Percentiles rank a stretch among this genome's conserved stretches.
phyloP scores from a whole-genome alignment of 2,113 vertebrate species.

The Cyanoliseus patagonus region DNA sequence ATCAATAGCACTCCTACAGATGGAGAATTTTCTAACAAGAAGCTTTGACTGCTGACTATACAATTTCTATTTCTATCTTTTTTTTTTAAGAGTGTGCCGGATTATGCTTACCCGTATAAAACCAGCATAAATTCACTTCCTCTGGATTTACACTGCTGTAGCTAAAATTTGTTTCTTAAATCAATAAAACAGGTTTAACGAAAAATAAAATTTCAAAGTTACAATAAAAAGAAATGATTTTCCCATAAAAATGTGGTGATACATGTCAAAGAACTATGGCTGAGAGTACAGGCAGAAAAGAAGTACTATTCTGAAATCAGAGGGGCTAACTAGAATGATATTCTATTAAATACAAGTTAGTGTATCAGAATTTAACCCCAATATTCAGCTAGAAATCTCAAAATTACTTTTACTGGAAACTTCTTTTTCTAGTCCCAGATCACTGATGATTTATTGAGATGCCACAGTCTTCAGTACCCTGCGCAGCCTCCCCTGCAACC shows the following conservation, averaged over 20 bases:
- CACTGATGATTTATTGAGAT: background rate
- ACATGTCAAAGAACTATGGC: background rate
- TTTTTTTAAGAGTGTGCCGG: background rate
- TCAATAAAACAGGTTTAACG: slow-evolving; percentile 20
- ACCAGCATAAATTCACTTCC: slow-evolving; percentile 2
- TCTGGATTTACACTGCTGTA: slow-evolving; percentile 19
- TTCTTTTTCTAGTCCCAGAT: background rate
- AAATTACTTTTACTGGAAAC: background rate
- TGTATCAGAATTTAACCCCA: background rate
- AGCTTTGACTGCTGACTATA: slow-evolving; percentile 26
- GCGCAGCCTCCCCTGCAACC: background rate
- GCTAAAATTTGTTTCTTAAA: background rate
- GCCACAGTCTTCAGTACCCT: background rate
- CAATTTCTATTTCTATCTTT: background rate
- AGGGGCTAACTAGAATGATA: background rate
- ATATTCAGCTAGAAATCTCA: background rate
- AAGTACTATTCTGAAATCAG: background rate
- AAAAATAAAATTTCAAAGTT: slow-evolving; percentile 53
- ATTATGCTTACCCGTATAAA: slow-evolving; percentile 14
- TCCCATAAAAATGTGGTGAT: slow-evolving; percentile 30
- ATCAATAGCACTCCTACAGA: slow-evolving; percentile 47
- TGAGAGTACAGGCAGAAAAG: background rate
- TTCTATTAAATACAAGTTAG: background rate
- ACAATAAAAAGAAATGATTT: slow-evolving; percentile 16
- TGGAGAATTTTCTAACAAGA: slow-evolving; percentile 45